Evolutionary conservation across 2,888 invertebrate genomes (phyloP).

Genomic region (Ashinkailepas kermadecensis): DNA sequence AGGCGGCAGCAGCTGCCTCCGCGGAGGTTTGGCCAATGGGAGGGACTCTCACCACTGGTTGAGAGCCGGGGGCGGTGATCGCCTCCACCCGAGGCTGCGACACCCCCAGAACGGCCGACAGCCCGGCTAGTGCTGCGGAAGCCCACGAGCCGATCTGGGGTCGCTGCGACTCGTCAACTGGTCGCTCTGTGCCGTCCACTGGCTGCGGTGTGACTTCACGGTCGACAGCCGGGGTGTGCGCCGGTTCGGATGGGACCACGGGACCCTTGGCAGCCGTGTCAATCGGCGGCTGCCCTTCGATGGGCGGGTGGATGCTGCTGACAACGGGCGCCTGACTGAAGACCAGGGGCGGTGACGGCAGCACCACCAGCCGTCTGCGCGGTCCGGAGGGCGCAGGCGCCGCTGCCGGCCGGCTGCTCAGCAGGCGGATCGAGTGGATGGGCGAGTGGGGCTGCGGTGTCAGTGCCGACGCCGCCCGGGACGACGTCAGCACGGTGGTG

Average conservation of each 20-base stretch:
- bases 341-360: background rate
- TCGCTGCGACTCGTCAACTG: background rate
- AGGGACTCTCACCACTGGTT: no score
- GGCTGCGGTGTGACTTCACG: background rate
- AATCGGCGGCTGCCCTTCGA: background rate
- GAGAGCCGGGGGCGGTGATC: no score
- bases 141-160: background rate
- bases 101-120: background rate
- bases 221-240: background rate
- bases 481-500: background rate
- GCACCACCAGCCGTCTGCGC: background rate
- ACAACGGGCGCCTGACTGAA: background rate
- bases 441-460: background rate
- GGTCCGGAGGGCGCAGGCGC: no score
- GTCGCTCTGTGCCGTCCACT: background rate
- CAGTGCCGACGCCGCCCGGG: background rate
- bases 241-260: background rate
- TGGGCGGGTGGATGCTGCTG: no score
- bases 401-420: background rate
- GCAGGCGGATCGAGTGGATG: background rate
- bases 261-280: background rate
- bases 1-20: background rate
- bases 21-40: no score
- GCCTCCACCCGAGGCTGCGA: background rate
- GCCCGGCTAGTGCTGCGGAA: background rate